Evolutionary conservation across 2,797 vertebrate species (phyloP).

Genomic region (Phataginus tetradactyla): DNA sequence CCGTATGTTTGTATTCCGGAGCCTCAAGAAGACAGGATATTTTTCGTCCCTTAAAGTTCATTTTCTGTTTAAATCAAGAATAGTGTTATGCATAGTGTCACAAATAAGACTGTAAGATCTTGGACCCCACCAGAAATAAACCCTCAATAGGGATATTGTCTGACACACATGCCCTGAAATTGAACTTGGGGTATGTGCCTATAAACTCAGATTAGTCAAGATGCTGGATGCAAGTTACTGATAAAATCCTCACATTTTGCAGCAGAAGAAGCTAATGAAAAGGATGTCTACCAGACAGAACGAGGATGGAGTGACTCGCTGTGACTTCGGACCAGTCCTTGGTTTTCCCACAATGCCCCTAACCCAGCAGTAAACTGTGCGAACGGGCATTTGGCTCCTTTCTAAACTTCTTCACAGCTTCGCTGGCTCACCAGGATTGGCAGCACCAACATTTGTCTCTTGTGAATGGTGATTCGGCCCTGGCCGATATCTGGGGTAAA

Average conservation of each 20-base stretch:
- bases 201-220: neutral
- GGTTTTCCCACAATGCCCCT: neutral
- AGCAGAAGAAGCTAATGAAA: neutral
- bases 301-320: neutral
- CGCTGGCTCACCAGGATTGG: fast-evolving
- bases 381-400: fast-evolving
- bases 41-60: neutral
- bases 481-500: neutral
- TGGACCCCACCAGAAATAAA: neutral
- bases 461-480: neutral
- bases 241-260: neutral
- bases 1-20: fast-evolving
- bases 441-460: neutral
- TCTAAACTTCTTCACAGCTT: neutral
- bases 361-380: no score
- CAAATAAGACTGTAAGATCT: neutral
- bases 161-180: neutral
- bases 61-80: neutral
- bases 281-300: neutral
- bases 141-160: neutral
- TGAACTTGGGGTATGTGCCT: neutral
- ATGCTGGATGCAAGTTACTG: neutral
- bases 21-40: fast-evolving
- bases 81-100: neutral
- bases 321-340: neutral